Evolutionary conservation across 2,797 vertebrate genomes (phyloP), one percentile per base, ranked within the genome.

Genomic region (Syncerus caffer): DNA sequence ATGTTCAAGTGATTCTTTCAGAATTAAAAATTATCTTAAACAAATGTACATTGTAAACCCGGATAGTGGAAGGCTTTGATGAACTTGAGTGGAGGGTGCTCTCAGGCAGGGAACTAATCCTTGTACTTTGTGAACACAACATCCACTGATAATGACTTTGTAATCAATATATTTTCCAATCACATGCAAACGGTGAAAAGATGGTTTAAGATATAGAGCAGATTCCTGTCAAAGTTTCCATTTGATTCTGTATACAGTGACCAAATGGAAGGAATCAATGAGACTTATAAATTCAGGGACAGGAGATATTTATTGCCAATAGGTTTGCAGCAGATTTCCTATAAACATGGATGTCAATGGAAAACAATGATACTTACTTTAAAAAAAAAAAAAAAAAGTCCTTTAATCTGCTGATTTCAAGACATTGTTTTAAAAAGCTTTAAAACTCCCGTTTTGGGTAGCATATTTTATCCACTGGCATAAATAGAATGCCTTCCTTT

Each of bases 141-240:
- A 13, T 87, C 60, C 93, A 31, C 51, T 85, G 34, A 55, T 8
- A 83, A 29, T 51, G 38, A 88, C 5, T n/a, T 86, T 55, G 13
- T 0, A 86, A 95, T 79, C 15, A 9, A 51, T 64, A 4, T 57
- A 93, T 86, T 90, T 96, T 50, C 7, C 50, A 80, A 79, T 82
- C 38, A 42, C 6, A 84, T 93, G 42, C 23, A 94, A 96, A 96
- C 50, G 6, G n/a, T 91, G 23, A 90, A 93, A 90, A 89, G 34
- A n/a, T 80, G 38, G 21, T 62, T 79, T 89, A 60, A 29, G 92
- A 55, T 67, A 78, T 38, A 45, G 29, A 53, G 6, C n/a, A 84
- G 38, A 71, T 7, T 67, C 2, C 25, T 86, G 3, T 45, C 31
- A 45, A 91, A 95, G 14, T 76, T 87, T 83, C 31, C 84, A 51